Evolutionary conservation across 2,113 vertebrate genomes (phyloP).

Genomic region (Hirundichthys speculiger): DNA sequence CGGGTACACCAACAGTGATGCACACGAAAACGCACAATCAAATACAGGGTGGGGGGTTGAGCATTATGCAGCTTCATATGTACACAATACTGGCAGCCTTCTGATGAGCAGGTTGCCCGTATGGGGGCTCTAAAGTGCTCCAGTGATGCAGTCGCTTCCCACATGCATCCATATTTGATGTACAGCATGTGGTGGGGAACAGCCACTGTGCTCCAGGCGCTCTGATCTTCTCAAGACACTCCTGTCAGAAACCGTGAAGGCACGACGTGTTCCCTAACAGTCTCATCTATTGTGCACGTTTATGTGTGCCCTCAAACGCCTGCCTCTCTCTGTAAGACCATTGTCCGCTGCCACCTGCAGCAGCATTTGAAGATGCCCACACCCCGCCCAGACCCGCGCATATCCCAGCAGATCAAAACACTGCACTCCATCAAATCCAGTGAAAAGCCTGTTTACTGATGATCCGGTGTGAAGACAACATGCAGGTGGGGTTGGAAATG

Average conservation of each 20-base stretch:
- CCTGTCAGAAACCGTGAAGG: conserved; percentile 48
- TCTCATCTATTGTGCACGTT: conserved; percentile 28
- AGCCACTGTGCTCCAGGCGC: conserved; percentile 32
- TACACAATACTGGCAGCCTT: conserved; percentile 42
- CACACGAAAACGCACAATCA: conserved; percentile 33
- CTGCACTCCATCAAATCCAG: conserved; percentile 69
- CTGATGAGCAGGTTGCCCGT: conserved; percentile 48
- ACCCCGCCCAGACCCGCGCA: conserved; percentile 23
- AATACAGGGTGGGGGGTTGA: conserved; percentile 34
- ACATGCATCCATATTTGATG: conserved; percentile 65
- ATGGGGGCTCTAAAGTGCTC: conserved; percentile 48
- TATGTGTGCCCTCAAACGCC: conserved; percentile 22
- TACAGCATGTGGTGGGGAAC: conserved; percentile 52
- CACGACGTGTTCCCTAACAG: conserved; percentile 10
- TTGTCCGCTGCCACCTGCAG: conserved; percentile 68
- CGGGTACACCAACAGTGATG: conserved; percentile 17
- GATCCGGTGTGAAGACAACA: conserved; percentile 57
- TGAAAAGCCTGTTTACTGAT: conserved; percentile 72
- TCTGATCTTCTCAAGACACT: conserved; percentile 57
- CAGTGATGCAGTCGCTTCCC: conserved; percentile 54
- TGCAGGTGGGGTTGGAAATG: conserved; percentile 31
- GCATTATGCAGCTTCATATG: conserved; percentile 50
- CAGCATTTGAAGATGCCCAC: conserved; percentile 15
- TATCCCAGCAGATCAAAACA: conserved; percentile 69
- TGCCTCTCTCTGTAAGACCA: conserved; percentile 46